Evolutionary conservation across 2,113 vertebrate species (phyloP), one percentile per base, ranked within the genome.

Genomic region (Balaenoptera acutorostrata): DNA sequence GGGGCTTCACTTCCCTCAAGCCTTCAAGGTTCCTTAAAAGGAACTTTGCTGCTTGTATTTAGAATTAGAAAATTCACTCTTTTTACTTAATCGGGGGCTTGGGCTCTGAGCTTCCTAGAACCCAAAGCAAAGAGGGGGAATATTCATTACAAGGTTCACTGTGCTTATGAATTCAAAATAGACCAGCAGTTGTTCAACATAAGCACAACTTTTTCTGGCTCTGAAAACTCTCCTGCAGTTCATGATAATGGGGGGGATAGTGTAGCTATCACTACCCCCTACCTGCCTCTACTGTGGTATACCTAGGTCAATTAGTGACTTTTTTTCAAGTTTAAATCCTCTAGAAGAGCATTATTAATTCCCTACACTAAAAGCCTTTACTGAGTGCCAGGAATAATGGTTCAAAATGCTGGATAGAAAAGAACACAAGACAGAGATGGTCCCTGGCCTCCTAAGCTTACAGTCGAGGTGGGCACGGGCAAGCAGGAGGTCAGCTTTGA

Each of bases 241-340:
- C 59, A 33, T 2, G 41, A 49, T n/a, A 1, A 29, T 46, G 49
- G 72, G 15, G 44, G 20, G 11, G 11, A 18, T 3, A 4, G 20
- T 4, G 5, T 4, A 17, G 15, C 31, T 5, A 6, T 49, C 14
- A 0, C 2, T 23, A 27, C 57, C 20, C 12, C 3, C 27, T 5
- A 8, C 21, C 27, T 33, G 39, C 44, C 39, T 69, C 52, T 57
- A 0, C 20, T 33, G 7, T 4, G 63, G 11, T 6, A 12, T 21
- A 55, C 27, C 77, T 78, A 71, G 61, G 9, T 83, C 23, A 23
- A 1, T 46, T n/a, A 69, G 33, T 87, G 36, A 72, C 44, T 61
- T 31, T 81, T 83, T 78, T 84, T 21, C 63, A 39, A 39, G 39
- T 84, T 77, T 68, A 61, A 82, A 15, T 46, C 17, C 68, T 59